Percentiles rank a stretch among this genome's conserved stretches.
Conservation (phyloP, 1,140 invertebrate species). For the Holotrichia oblita region DNA sequence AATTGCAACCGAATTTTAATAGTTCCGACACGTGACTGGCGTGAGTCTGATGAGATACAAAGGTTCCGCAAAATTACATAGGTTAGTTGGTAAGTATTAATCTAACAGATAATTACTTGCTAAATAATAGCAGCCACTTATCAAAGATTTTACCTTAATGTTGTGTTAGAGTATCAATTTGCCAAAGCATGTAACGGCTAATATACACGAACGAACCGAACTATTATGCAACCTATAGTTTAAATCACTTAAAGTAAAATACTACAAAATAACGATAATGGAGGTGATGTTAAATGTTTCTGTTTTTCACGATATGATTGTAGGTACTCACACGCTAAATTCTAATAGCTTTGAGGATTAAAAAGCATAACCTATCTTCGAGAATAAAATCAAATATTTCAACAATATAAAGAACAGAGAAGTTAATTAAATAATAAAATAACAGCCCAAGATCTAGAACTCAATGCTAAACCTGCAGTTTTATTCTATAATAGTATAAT, state of each 20-base stretch:
- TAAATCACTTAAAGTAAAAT: conserved; percentile 3
- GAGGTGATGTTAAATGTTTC: not conserved
- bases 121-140: conserved; percentile 19
- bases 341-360: no score
- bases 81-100: not conserved
- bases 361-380: no score
- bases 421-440: no score
- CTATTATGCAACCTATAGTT: conserved; percentile 2
- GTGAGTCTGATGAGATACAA: not conserved
- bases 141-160: not conserved
- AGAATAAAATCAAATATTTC: no score
- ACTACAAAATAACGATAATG: not conserved
- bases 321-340: no score
- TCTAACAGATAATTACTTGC: not conserved
- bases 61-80: conserved; percentile 21
- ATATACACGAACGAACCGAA: not conserved
- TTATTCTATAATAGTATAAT: no score
- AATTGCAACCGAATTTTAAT: conserved; percentile 37
- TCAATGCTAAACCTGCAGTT: no score
- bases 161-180: not conserved
- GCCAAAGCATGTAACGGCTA: not conserved
- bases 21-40: conserved; percentile 19
- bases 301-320: no score
- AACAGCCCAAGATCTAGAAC: no score
- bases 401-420: no score